Evolutionary conservation across 2,113 vertebrate genomes (phyloP), one percentile per base, ranked within the genome.

Genomic region (Dicerorhinus sumatrensis): DNA sequence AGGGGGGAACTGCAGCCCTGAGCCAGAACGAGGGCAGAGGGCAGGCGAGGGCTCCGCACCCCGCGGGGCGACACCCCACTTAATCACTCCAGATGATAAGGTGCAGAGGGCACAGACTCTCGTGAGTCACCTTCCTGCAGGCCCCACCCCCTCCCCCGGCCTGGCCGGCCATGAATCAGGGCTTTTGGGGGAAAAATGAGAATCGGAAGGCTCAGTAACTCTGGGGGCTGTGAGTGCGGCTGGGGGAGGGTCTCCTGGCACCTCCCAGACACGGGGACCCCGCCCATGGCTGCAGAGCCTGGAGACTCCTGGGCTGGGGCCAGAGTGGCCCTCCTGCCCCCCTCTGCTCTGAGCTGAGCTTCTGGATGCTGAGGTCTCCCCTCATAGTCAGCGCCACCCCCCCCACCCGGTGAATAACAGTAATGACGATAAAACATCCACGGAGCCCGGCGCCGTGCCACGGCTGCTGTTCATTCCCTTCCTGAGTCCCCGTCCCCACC

Each of bases 71-170:
- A 93, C 5, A 17, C 54, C 63, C 62, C 54, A 8, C 62, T 97
- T 94, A 91, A 75, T 97, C 93, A 93, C 46, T 1, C 16, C 62
- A 5, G 0, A 2, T 27, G 20, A 13, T 5, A 11, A 11, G 2
- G 0, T 5, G 23, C 83, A 25, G 54, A n/a, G 77, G 13, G 39
- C 14, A 29, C 39, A 36, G 56, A 48, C 62, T 65, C 29, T n/a
- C 90, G 92, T 67, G 88, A 96, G 72, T 95, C 97, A 96, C 23
- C n/a, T 46, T 80, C 77, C 76, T 18, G 29, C 17, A 6, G 63
- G 67, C 23, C 2, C 46, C 29, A 62, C 88, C 56, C 69, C 31
- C 29, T n/a, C 7, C 63, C 1, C 0, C 2, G 65, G 58, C 67
- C 70, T 1, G 6, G 12, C 46, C 36, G 27, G 73, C 65, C 3